Evolutionary conservation across 2,888 invertebrate species (phyloP), one percentile per base, ranked within the genome.

Genomic region (Pyrgus malvae): DNA sequence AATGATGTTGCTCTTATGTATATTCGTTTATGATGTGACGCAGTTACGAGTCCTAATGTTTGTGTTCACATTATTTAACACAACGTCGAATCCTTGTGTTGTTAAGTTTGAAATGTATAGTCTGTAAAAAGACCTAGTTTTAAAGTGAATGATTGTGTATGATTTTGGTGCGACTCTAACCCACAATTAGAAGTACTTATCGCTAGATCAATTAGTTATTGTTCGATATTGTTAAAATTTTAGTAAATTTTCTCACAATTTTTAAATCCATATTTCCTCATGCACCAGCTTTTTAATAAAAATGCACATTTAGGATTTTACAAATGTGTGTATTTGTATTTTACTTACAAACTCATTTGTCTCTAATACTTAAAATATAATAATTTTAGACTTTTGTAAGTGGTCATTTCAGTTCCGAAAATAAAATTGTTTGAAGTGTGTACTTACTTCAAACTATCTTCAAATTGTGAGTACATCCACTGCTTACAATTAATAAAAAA

Each of bases 31-130:
- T 27, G 11, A 12, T 11, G 35, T 27, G 49, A 55, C 27, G 42
- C 42, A 27, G 37, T 50, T 44, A 33, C 19, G 33, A 41, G 31
- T 33, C 12, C 29, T 21, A 41, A 33, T 48, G 25, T 41, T 48
- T 51, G 19, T 21, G 45, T 46, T 54, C 37, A 19, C 38, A 29
- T 53, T 29, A 59, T 40, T 56, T 55, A 54, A 54, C 58, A 50
- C 56, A 56, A 38, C 53, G 46, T 57, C 48, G 23, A 58, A 53
- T 55, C 56, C 57, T 62, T 65, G 51, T 48, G 56, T 66, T 64
- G 59, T 62, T 64, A 61, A 55, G 54, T 58, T 60, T 60, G 25
- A 56, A 58, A 61, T 62, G 60, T 62, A 60, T 62, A 60, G 59
- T 61, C 57, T 66, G 57, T 64, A 61, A 57, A 57, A 53, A 46